Evolutionary conservation across 1,140 invertebrate species (phyloP).

Genomic region (Drosophila neocordata): DNA sequence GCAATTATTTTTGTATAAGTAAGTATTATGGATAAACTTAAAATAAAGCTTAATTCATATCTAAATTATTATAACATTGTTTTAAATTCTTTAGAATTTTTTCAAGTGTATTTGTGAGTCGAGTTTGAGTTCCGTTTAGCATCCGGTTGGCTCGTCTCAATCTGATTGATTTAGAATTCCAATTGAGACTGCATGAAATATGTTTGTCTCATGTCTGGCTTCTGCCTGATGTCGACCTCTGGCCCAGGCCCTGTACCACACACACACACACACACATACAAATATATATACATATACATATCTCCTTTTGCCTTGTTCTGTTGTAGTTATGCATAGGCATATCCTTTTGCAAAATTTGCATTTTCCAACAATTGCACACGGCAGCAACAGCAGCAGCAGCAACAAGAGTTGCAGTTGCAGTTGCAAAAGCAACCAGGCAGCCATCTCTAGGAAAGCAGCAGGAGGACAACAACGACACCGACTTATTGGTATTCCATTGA

Average conservation of each 20-base stretch:
- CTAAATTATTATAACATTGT: no score
- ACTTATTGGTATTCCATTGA: constrained; percentile 82
- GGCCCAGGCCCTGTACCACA: constrained; percentile 24
- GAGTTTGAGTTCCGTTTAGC: constrained; percentile 28
- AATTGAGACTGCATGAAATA: constrained; percentile 82
- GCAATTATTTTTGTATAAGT: no score
- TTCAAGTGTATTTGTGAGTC: constrained; percentile 16
- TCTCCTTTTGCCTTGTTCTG: neutral
- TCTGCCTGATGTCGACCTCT: constrained; percentile 44
- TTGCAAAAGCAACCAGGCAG: constrained; percentile 11
- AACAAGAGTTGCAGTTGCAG: constrained; percentile 19
- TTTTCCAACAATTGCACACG: constrained; percentile 73
- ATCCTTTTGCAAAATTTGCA: constrained; percentile 80
- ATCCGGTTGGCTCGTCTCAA: constrained; percentile 68
- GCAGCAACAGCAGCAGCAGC: constrained; percentile 35
- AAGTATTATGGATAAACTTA: no score
- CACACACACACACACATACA: neutral
- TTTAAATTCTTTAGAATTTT: constrained; percentile 1
- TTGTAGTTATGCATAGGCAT: constrained; percentile 73
- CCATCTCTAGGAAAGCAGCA: no score
- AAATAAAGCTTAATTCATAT: no score
- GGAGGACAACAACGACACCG: constrained; percentile 52
- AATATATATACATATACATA: neutral
- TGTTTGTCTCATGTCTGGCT: constrained; percentile 71
- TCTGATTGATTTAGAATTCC: constrained; percentile 82